Evolutionary conservation across 2,797 vertebrate genomes (phyloP).

Genomic region (Myotis planiceps): DNA sequence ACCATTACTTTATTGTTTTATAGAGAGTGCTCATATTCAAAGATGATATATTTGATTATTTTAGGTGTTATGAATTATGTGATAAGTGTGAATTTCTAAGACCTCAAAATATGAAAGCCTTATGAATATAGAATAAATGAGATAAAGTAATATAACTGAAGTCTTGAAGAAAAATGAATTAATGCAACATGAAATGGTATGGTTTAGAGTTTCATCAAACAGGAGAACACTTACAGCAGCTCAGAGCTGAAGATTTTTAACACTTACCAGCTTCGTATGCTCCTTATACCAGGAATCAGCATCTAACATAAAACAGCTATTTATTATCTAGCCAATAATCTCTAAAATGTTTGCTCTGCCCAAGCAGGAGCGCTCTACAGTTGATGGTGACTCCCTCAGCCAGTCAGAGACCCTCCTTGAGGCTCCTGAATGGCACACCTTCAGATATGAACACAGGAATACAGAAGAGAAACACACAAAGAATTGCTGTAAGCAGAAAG

Average conservation of each 20-base stretch:
- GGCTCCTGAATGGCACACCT: not conserved
- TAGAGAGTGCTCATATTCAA: not conserved
- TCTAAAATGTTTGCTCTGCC: not conserved
- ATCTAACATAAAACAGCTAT: not conserved
- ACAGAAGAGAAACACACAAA: not conserved
- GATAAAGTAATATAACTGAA: not conserved
- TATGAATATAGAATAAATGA: not conserved
- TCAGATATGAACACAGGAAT: not conserved
- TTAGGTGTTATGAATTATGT: not conserved
- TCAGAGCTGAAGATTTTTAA: not conserved
- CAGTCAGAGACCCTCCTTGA: not conserved
- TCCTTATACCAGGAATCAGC: not conserved
- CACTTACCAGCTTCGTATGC: not conserved
- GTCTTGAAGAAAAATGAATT: not conserved
- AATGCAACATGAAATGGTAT: not conserved
- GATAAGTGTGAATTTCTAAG: not conserved
- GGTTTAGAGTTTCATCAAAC: not conserved
- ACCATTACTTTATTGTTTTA: not conserved
- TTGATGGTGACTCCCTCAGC: not conserved
- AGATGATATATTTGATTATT: not conserved
- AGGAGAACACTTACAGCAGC: not conserved
- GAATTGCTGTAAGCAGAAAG: constrained; percentile 3
- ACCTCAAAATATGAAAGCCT: not conserved
- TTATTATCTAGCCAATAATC: not conserved
- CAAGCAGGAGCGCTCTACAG: too few relatives aligned